Base-by-base conservation (phyloP, 2,113 vertebrate genomes). In the Scophthalmus maximus region DNA sequence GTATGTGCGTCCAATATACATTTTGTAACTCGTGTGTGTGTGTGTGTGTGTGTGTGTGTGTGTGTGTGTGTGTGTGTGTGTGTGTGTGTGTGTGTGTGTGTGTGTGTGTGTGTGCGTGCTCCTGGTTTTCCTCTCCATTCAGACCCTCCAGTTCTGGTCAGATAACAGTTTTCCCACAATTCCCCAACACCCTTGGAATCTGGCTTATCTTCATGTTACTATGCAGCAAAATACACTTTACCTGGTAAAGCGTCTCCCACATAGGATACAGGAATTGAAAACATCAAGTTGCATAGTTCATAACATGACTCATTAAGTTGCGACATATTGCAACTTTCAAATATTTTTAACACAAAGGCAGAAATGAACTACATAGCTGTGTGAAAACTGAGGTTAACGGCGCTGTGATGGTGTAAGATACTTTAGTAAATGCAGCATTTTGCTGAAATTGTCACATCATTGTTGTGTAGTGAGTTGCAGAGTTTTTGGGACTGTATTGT, bases 151-250 rank as follows among this genome's bases (percentile, higher is more conserved):
- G 30, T 20, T 69, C 30, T 70, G 40, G 59, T 82, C 68, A 69
- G 68, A 73, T 79, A 76, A 71, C 2, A 22, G 56, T 56, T 77
- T 68, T 66, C 65, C 65, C 50, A 66, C 64, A 63, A 72, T 60
- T 72, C 56, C 68, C 51, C 8, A 44, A 34, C 9, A 53, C 64
- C 17, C n/a, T 23, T 0, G 20, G 36, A 65, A 44, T 76, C 55
- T 38, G 2, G 36, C 63, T 71, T 26, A 58, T 66, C 53, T 34
- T 25, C 4, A 25, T 0, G 0, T 18, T 42, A 20, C 32, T 5
- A 8, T 12, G 8, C 9, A 50, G 29, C 5, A 20, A 22, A 49
- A 0, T 4, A 62, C 2, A 30, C 30, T 65, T 62, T 38, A 70
- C 68, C 55, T 86, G 72, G 36, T 34, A 18, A 46, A 0, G 1